Evolutionary conservation across 2,113 vertebrate species (phyloP).

Genomic region (Solea solea): DNA sequence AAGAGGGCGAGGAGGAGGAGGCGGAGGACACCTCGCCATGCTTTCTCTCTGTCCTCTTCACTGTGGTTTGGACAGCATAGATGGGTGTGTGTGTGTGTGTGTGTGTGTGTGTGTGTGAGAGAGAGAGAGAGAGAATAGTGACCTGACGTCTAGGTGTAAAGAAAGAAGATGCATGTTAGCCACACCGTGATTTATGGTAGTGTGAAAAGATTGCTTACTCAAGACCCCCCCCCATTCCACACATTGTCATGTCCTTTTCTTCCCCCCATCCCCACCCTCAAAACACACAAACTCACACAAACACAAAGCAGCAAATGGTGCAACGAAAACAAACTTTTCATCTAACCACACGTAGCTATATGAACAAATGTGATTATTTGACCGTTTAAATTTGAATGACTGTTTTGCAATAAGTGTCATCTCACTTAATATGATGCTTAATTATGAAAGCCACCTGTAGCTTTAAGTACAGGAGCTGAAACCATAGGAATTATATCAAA

Average conservation of each 20-base stretch:
- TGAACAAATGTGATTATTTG: no score
- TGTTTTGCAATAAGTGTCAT: no score
- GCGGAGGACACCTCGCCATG: neutral
- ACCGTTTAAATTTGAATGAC: no score
- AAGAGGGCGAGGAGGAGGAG: conserved; percentile 31
- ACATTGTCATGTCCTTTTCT: conserved; percentile 26
- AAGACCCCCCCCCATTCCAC: conserved; percentile 63
- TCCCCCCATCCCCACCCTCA: neutral
- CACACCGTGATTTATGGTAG: conserved; percentile 87
- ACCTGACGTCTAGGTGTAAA: conserved; percentile 79
- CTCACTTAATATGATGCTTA: no score
- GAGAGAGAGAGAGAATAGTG: conserved; percentile 78
- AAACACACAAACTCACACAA: neutral
- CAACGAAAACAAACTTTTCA: conserved; percentile 1
- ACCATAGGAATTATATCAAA: no score
- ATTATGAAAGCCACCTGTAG: no score
- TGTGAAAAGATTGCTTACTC: conserved; percentile 86
- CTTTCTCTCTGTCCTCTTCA: neutral
- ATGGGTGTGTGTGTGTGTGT: conserved; percentile 30
- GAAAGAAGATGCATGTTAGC: conserved; percentile 79
- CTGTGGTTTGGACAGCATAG: conserved; percentile 25
- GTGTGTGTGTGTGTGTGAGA: conserved; percentile 5
- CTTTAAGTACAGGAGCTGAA: no score
- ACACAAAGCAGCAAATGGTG: conserved; percentile 28
- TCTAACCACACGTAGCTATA: neutral